Evolutionary conservation across 2,797 vertebrate species (phyloP).

Genomic region (Meda fulgida): DNA sequence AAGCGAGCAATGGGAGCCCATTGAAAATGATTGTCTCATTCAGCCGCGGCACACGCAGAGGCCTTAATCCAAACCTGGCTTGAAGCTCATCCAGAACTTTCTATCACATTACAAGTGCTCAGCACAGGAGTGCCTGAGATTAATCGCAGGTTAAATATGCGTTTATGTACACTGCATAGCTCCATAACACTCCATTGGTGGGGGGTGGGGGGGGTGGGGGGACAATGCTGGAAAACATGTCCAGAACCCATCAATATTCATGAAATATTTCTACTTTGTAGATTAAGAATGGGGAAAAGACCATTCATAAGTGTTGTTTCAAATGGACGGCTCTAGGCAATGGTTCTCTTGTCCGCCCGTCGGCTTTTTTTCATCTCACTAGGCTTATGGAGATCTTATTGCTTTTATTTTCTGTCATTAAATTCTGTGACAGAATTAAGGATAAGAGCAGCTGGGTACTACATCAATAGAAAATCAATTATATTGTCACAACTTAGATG

Average conservation of each 20-base stretch:
- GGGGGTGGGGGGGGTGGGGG: background rate
- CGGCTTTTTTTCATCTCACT: constrained; percentile 48
- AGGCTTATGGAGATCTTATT: constrained; percentile 49
- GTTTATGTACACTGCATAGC: constrained; percentile 38
- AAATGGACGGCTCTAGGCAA: constrained; percentile 27
- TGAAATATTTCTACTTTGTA: constrained; percentile 14
- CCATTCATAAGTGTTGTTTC: constrained; percentile 24
- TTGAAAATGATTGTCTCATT: constrained; percentile 62
- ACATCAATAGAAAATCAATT: constrained; percentile 67
- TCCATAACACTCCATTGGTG: constrained; percentile 11
- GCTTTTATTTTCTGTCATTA: constrained; percentile 61
- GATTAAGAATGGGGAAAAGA: constrained; percentile 8
- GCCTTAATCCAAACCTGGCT: constrained; percentile 57
- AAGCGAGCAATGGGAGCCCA: constrained; percentile 47
- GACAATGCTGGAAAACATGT: constrained; percentile 10
- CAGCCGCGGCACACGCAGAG: constrained; percentile 36
- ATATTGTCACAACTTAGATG: constrained; percentile 57
- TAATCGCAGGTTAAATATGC: constrained; percentile 55
- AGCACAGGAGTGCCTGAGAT: constrained; percentile 26
- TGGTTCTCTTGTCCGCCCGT: constrained; percentile 36
- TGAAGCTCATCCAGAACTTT: constrained; percentile 54
- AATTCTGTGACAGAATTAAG: constrained; percentile 58
- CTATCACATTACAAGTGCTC: constrained; percentile 47
- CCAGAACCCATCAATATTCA: constrained; percentile 15
- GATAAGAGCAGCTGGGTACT: constrained; percentile 61